These are phyloP conservation scores for Scaptomyza polygonia DNA, from an alignment of 2,888 invertebrate genomes.

Conservation along the genomic window DNA sequence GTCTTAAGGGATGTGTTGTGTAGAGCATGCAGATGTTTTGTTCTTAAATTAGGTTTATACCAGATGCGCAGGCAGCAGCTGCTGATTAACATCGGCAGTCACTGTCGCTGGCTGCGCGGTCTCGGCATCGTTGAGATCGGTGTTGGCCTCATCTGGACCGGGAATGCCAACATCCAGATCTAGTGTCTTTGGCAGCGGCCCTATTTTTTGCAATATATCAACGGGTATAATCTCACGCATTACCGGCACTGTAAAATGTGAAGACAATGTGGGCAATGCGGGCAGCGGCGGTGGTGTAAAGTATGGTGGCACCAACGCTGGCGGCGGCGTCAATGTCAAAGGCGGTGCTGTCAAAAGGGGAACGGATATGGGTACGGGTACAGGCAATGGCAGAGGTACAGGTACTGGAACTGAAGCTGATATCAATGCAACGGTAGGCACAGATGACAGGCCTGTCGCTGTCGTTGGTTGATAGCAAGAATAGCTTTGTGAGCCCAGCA, in stretches of 20 bases:
- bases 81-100: conserved; percentile 6
- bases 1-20: conserved; percentile 5
- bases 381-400: conserved; percentile 26
- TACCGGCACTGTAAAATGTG: conserved; percentile 55
- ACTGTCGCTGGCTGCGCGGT: neutral
- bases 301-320: conserved; percentile 23
- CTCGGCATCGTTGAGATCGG: conserved; percentile 45
- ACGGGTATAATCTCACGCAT: conserved; percentile 70
- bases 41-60: conserved; percentile 31
- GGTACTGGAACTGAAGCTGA: conserved; percentile 36
- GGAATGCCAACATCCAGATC: conserved; percentile 51
- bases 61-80: conserved; percentile 14
- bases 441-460: conserved; percentile 13
- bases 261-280: conserved; percentile 51
- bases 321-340: conserved; percentile 33
- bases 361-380: conserved; percentile 20
- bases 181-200: conserved; percentile 64
- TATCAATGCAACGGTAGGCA: conserved; percentile 13
- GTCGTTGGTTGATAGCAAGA: conserved; percentile 36
- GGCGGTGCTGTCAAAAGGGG: conserved; percentile 19
- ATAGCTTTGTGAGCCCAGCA: conserved; percentile 67
- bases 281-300: conserved; percentile 67
- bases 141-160: conserved; percentile 32
- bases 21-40: neutral
- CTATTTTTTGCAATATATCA: conserved; percentile 63